Evolutionary conservation across 2,113 vertebrate species (phyloP).

Genomic region (Genyomyrus donnyi): DNA sequence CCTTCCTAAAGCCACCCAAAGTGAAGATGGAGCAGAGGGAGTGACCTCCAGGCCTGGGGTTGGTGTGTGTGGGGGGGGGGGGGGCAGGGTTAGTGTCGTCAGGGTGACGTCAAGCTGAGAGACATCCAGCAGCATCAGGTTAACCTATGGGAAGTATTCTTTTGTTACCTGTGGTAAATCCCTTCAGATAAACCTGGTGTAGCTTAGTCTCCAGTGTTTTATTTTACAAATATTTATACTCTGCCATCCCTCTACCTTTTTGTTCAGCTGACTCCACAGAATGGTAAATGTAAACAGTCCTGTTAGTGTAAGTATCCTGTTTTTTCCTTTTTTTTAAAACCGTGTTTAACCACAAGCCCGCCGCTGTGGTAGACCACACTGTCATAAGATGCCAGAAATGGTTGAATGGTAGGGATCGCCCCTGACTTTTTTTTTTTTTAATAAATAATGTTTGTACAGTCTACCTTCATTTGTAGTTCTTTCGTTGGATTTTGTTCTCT

Average conservation of each 20-base stretch:
- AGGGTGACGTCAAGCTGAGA: not conserved
- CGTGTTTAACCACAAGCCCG: conserved; percentile 35
- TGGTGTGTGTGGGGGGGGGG: not conserved
- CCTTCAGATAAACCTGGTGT: not conserved
- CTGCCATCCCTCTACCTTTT: conserved; percentile 28
- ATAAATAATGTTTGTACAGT: not conserved
- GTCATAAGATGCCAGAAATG: not conserved
- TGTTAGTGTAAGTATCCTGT: conserved; percentile 29
- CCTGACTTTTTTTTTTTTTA: not conserved
- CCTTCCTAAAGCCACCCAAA: conserved; percentile 96
- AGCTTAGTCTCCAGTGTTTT: conserved; percentile 33
- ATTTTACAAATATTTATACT: conserved; percentile 53
- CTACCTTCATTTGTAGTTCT: not conserved
- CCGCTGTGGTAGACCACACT: conserved; percentile 31
- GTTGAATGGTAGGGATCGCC: not conserved
- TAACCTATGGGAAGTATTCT: not conserved
- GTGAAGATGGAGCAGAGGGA: conserved; percentile 96
- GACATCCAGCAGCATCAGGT: not conserved
- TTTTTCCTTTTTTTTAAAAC: conserved; percentile 33
- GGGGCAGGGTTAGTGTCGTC: not conserved
- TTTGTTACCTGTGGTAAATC: conserved; percentile 1
- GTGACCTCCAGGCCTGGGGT: conserved; percentile 32
- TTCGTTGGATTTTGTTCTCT: not conserved
- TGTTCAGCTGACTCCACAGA: conserved; percentile 16
- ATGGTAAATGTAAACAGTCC: conserved; percentile 32